Evolutionary conservation across 2,888 invertebrate genomes (phyloP).

Genomic region (Rhogogaster chlorosoma): DNA sequence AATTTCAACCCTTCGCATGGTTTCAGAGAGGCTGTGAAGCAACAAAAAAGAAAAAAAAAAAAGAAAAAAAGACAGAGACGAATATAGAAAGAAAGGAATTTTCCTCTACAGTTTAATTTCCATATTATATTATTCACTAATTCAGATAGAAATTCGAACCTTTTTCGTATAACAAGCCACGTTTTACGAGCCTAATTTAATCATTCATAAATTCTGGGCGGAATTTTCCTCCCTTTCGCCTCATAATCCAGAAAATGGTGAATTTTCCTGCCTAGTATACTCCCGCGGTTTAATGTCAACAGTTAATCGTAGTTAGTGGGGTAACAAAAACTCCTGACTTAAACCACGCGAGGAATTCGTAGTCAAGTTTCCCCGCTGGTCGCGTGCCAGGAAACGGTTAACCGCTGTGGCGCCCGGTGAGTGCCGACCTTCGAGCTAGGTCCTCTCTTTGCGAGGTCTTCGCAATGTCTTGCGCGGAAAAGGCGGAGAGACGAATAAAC

Average conservation of each 20-base stretch:
- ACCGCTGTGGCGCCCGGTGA: conserved; percentile 33
- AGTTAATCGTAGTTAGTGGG: conserved; percentile 22
- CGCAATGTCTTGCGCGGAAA: conserved; percentile 24
- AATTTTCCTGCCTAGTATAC: background rate
- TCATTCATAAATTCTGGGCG: background rate
- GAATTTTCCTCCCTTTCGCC: background rate
- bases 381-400: conserved; percentile 48
- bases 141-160: background rate
- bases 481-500: background rate
- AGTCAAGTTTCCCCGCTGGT: conserved; percentile 32
- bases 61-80: background rate
- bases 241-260: background rate
- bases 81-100: too few species aligned
- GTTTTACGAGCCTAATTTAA: background rate
- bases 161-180: background rate
- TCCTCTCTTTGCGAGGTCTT: conserved; percentile 31
- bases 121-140: background rate
- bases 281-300: conserved; percentile 19
- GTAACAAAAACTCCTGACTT: background rate
- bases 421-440: conserved; percentile 33
- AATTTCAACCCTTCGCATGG: conserved; percentile 8
- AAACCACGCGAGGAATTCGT: conserved; percentile 42
- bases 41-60: background rate
- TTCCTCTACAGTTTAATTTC: background rate
- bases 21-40: background rate